Conservation (phyloP, 2,797 vertebrate genomes). For the Naso thynnoides region DNA sequence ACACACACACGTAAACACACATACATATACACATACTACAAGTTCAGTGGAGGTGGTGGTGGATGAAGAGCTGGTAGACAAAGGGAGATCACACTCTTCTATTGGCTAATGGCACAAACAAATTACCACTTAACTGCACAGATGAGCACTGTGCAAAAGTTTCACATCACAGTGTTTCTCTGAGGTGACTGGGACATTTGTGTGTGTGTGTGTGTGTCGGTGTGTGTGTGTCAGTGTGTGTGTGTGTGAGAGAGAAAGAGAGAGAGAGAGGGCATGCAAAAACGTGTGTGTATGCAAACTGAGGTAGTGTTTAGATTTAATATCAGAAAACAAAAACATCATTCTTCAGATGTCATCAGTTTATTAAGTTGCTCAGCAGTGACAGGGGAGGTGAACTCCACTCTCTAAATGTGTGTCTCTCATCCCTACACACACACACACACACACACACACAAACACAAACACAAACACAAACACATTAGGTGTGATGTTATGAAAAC, state of each 20-base stretch:
- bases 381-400: neutral
- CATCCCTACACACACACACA: neutral
- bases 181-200: conserved; percentile 19
- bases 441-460: neutral
- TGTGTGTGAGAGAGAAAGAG: too few relatives aligned
- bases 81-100: conserved; percentile 57
- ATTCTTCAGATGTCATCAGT: conserved; percentile 15
- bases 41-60: conserved; percentile 43
- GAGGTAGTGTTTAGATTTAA: conserved; percentile 41
- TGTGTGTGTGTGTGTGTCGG: conserved; percentile 3
- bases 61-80: conserved; percentile 48
- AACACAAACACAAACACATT: conserved; percentile 24
- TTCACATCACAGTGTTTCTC: conserved; percentile 82
- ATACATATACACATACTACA: conserved; percentile 44
- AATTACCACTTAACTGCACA: conserved; percentile 94
- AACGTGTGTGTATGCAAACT: neutral
- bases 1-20: conserved; percentile 38
- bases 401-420: neutral
- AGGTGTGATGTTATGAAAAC: too few relatives aligned
- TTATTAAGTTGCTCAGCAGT: conserved; percentile 7
- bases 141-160: conserved; percentile 88
- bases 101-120: conserved; percentile 91
- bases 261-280: neutral
- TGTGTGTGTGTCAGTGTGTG: neutral
- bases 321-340: conserved; percentile 23